A percentile compares a stretch with the other conserved stretches of the same genome.
phyloP scores from a whole-genome alignment of 2,888 invertebrate species.

The Exocentrus adspersus region DNA sequence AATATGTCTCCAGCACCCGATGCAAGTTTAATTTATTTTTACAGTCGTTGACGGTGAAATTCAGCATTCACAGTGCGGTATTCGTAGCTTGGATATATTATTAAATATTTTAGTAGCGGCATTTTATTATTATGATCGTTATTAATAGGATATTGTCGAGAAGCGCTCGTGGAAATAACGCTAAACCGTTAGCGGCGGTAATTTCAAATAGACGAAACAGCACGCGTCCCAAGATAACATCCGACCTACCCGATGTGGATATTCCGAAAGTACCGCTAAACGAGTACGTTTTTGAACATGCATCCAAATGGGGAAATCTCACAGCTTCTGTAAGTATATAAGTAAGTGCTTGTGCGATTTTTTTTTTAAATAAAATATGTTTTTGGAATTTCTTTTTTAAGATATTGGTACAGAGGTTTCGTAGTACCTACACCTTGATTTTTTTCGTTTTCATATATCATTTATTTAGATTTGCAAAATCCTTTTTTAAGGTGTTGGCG shows the following conservation, averaged over 20 bases:
- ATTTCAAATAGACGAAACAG: not conserved
- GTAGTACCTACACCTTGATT: not conserved
- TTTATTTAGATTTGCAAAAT: not conserved
- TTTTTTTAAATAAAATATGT: not conserved
- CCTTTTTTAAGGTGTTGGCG: too few relatives aligned
- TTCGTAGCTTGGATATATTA: not conserved
- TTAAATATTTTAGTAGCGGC: not conserved
- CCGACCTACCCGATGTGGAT: slow-evolving; percentile 65
- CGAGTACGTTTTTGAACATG: slow-evolving; percentile 68
- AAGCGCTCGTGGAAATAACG: too few relatives aligned
- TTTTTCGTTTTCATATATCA: not conserved
- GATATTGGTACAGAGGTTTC: not conserved
- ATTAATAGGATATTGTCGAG: not conserved
- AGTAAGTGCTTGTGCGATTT: not conserved
- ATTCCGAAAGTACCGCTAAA: slow-evolving; percentile 67
- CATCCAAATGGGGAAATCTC: slow-evolving; percentile 67
- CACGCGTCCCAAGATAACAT: slow-evolving; percentile 22
- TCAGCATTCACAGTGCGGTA: too few relatives aligned
- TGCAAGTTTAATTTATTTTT: not conserved
- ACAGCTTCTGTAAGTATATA: slow-evolving; percentile 71
- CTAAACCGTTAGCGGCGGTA: not conserved
- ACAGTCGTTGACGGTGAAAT: not conserved
- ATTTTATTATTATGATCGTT: not conserved
- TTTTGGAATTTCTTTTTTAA: not conserved
- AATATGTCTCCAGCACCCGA: too few relatives aligned